Evolutionary conservation across 2,113 vertebrate genomes (phyloP).

Genomic region (Odocoileus hemionus): DNA sequence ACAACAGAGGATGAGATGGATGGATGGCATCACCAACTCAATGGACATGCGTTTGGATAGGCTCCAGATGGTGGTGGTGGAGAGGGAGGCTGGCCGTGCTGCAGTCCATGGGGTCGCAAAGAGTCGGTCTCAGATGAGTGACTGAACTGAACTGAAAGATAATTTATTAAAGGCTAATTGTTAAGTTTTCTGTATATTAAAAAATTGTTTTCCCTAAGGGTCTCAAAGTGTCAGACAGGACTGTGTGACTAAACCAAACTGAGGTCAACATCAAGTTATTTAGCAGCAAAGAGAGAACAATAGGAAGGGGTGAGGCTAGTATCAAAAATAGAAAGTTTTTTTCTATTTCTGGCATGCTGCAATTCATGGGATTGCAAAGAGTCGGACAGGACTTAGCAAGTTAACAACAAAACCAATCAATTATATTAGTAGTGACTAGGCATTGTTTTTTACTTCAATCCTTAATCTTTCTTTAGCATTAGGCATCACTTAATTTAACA

Average conservation of each 20-base stretch:
- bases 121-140: accelerated
- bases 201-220: background rate
- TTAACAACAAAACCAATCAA: background rate
- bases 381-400: background rate
- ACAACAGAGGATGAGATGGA: background rate
- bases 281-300: background rate
- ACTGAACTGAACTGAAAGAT: background rate
- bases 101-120: background rate
- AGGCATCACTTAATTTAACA: background rate
- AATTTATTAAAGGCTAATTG: background rate
- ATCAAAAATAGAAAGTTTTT: background rate
- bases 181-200: background rate
- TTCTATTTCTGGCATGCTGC: background rate
- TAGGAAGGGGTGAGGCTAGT: background rate
- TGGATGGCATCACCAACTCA: background rate
- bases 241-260: background rate
- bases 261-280: background rate
- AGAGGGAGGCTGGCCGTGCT: background rate
- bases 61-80: background rate
- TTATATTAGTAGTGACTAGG: background rate
- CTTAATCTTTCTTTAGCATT: background rate
- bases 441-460: background rate
- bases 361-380: background rate
- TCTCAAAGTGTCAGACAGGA: background rate
- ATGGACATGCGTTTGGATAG: background rate